Evolutionary conservation across 2,797 vertebrate genomes (phyloP).

Genomic region (Erethizon dorsatum): DNA sequence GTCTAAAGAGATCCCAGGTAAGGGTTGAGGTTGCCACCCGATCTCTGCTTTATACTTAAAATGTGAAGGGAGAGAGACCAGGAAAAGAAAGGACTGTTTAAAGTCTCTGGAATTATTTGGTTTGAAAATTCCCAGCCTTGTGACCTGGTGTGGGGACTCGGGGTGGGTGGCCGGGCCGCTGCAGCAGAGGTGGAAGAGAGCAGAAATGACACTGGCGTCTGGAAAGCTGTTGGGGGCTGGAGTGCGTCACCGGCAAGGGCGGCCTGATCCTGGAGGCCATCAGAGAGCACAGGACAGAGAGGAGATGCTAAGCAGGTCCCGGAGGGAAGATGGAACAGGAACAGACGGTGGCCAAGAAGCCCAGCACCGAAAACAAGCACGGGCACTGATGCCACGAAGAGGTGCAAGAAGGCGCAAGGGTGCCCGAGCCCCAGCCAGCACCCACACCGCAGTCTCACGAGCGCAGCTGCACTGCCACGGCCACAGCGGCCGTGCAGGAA

Average conservation of each 20-base stretch:
- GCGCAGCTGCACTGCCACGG: conserved; percentile 97
- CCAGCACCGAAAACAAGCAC: neutral
- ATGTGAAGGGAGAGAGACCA: neutral
- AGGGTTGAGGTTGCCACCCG: neutral
- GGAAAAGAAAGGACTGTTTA: neutral
- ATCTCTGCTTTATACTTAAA: neutral
- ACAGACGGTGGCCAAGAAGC: neutral
- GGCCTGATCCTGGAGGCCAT: neutral
- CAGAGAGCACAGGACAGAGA: neutral
- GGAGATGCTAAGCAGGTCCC: neutral
- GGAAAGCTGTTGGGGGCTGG: neutral
- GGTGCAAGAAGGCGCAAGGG: conserved; percentile 96
- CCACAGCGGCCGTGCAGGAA: conserved; percentile 98
- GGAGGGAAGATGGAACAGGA: neutral
- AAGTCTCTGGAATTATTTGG: neutral
- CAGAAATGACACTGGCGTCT: neutral
- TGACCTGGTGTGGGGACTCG: neutral
- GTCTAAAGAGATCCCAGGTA: neutral
- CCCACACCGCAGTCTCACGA: conserved; percentile 99
- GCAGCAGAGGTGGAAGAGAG: neutral
- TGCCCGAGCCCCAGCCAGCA: conserved; percentile 97
- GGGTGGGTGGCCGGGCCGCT: too few species aligned
- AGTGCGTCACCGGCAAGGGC: neutral
- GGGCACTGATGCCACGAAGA: conserved; percentile 97
- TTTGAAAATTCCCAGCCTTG: neutral